Conservation (phyloP, 2,113 vertebrate species). For the Takifugu bimaculatus region DNA sequence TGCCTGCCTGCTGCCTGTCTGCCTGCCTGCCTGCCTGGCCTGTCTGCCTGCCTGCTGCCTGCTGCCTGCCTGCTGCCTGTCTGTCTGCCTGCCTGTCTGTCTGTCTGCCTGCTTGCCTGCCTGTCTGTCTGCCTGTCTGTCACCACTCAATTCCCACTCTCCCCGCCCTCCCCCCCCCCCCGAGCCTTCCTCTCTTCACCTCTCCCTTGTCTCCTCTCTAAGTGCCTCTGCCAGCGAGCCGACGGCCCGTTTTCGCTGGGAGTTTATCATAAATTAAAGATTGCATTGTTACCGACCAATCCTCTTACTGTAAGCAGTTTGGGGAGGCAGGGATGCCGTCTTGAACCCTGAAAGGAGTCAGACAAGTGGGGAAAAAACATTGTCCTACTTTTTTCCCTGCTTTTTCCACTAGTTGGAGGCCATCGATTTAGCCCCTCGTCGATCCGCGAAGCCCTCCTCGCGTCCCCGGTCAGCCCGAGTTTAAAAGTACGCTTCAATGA, state of each 20-base stretch:
- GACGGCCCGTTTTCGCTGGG: constrained; percentile 53
- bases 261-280: constrained; percentile 79
- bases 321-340: constrained; percentile 57
- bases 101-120: constrained; percentile 36
- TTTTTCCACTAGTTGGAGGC: constrained; percentile 4
- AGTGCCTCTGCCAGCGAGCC: constrained; percentile 51
- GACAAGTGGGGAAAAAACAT: constrained; percentile 31
- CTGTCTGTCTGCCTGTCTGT: constrained; percentile 45
- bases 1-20: too few species aligned
- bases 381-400: constrained; percentile 10
- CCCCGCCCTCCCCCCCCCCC: constrained; percentile 6
- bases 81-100: constrained; percentile 23
- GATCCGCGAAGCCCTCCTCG: constrained; percentile 58
- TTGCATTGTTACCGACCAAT: constrained; percentile 77
- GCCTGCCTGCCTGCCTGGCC: too few species aligned
- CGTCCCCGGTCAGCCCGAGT: constrained; percentile 36
- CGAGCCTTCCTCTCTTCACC: constrained; percentile 48
- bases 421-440: constrained; percentile 44
- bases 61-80: constrained; percentile 1
- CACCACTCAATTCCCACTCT: constrained; percentile 55
- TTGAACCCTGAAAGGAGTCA: constrained; percentile 68
- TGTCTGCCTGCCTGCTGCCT: too few species aligned
- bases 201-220: constrained; percentile 55
- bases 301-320: constrained; percentile 78
- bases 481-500: constrained; percentile 48